Conservation (phyloP, 2,888 invertebrate species). For the Argyresthia goedartella region DNA sequence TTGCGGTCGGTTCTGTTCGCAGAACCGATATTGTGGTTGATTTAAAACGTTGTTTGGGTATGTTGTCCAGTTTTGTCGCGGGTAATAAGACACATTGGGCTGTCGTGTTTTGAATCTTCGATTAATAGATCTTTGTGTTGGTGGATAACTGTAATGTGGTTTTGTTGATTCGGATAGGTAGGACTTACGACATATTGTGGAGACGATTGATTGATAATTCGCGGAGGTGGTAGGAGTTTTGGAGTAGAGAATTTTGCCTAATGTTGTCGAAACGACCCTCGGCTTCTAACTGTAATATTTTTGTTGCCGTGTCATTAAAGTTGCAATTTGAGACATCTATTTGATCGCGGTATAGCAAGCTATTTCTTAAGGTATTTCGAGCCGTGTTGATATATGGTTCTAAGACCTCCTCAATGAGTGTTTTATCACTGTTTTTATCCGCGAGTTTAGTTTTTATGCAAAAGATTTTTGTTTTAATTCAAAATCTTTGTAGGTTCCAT, state of each 20-base stretch:
- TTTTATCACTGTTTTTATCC: constrained; percentile 3
- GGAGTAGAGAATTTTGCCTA: constrained; percentile 11
- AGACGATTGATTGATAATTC: constrained; percentile 5
- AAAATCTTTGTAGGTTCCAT: constrained; percentile 7
- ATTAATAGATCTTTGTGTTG: constrained; percentile 2
- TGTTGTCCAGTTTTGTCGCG: too few relatives aligned
- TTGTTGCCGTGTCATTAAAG: constrained; percentile 7
- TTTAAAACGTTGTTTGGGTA: too few relatives aligned
- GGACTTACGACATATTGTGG: constrained; percentile 5
- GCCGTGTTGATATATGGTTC: constrained; percentile 6
- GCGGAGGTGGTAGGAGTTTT: constrained; percentile 6
- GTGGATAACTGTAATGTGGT: not conserved
- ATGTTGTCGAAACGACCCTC: constrained; percentile 10
- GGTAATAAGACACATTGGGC: not conserved
- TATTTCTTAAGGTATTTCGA: constrained; percentile 9
- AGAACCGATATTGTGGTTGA: too few relatives aligned
- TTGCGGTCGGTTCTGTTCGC: not conserved
- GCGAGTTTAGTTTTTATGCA: constrained; percentile 7
- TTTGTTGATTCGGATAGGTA: constrained; percentile 1
- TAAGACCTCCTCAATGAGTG: constrained; percentile 3
- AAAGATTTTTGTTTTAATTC: constrained; percentile 11
- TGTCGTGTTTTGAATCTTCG: not conserved
- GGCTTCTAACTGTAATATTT: constrained; percentile 11
- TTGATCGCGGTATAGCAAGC: constrained; percentile 10
- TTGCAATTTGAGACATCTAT: constrained; percentile 9